Percentiles rank a stretch among this genome's conserved stretches.
Evolutionary conservation across 2,113 vertebrate genomes (phyloP).

Genomic region (Gnathonemus echidnorhynchus): DNA sequence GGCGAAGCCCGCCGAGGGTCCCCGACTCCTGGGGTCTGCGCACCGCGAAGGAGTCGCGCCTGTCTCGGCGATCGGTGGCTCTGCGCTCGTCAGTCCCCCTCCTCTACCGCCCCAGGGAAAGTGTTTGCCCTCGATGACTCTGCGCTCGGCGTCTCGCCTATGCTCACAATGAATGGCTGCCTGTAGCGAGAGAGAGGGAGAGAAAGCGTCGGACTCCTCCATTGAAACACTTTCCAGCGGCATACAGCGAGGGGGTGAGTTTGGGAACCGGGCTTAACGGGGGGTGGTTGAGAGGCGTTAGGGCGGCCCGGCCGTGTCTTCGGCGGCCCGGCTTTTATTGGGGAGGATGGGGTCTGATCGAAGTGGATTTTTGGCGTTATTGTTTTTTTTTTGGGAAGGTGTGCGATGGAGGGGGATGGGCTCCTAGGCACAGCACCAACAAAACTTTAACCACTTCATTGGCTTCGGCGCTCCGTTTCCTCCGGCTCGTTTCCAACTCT

Average conservation of each 20-base stretch:
- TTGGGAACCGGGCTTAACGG: conserved; percentile 17
- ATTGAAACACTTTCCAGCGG: conserved; percentile 42
- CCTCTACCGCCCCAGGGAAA: conserved; percentile 38
- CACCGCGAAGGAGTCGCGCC: conserved; percentile 8
- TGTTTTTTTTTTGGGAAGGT: conserved; percentile 45
- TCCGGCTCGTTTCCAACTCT: conserved; percentile 29
- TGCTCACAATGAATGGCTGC: conserved; percentile 77
- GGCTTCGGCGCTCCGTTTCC: conserved; percentile 33
- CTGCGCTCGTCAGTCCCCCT: conserved; percentile 44
- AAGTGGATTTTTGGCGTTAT: conserved; percentile 30
- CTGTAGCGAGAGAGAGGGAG: conserved; percentile 61
- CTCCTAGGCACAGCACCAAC: conserved; percentile 32
- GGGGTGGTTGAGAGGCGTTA: conserved; percentile 28
- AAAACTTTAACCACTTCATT: conserved; percentile 66
- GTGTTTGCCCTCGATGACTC: conserved; percentile 54
- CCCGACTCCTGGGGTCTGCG: background rate
- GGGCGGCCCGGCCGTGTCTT: background rate
- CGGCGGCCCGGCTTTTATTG: conserved; percentile 17
- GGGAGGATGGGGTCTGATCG: conserved; percentile 21
- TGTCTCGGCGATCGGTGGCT: conserved; percentile 48
- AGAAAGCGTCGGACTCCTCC: conserved; percentile 43
- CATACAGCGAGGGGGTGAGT: conserved; percentile 53
- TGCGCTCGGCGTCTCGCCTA: conserved; percentile 61
- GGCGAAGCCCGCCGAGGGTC: conserved; percentile 13
- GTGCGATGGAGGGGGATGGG: conserved; percentile 64